phyloP scores from a whole-genome alignment of 2,113 vertebrate genomes.

The Sorex fumeus region DNA sequence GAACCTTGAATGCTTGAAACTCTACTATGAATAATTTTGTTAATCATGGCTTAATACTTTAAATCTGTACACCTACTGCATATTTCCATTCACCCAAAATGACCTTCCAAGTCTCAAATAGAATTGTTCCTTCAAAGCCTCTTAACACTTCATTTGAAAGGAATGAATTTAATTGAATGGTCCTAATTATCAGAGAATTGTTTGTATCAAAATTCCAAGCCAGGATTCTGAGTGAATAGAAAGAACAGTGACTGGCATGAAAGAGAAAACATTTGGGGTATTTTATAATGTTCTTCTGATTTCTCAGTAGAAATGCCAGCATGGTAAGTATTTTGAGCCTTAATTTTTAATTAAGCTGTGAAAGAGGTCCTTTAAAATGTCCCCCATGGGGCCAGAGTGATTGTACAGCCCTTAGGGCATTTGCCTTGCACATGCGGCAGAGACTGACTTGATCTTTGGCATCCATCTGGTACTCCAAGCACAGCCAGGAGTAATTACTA shows the following conservation, averaged over 20 bases:
- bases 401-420: no score
- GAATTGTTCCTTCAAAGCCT: neutral
- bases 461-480: no score
- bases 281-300: neutral
- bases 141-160: constrained; percentile 10
- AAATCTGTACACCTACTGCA: neutral
- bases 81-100: neutral
- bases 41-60: no score
- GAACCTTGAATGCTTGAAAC: no score
- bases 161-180: neutral
- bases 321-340: neutral
- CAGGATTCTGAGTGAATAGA: neutral
- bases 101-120: neutral
- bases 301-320: neutral
- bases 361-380: neutral
- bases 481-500: no score
- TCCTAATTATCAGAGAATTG: neutral
- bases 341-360: neutral
- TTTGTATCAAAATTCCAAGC: neutral
- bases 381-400: neutral
- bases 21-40: no score
- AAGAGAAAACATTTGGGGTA: neutral
- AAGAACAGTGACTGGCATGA: neutral
- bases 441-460: no score
- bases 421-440: no score